phyloP scores from a whole-genome alignment of 2,113 vertebrate species.

The Mus musculus region DNA sequence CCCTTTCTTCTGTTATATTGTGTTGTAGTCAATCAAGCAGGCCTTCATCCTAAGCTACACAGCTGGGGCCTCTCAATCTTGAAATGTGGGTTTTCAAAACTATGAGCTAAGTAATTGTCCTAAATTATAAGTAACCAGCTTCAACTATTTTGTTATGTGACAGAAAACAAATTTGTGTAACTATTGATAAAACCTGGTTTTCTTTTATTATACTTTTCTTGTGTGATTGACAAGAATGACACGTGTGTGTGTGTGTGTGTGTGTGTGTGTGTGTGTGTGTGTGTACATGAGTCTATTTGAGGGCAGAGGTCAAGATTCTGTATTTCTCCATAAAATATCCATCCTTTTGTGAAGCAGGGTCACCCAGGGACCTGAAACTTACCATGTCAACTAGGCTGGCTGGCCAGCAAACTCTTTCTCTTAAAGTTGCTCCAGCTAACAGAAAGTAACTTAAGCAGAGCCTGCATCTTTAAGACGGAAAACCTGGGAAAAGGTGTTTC shows the following conservation, averaged over 20 bases:
- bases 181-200: background rate
- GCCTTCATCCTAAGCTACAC: background rate
- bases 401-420: background rate
- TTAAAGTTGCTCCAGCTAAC: background rate
- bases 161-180: background rate
- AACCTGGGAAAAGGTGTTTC: conserved; percentile 26
- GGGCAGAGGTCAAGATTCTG: background rate
- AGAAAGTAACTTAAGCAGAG: background rate
- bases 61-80: background rate
- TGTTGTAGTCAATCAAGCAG: background rate
- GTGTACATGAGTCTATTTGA: background rate
- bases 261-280: too few relatives aligned
- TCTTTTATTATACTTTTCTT: background rate
- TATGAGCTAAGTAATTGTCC: background rate
- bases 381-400: background rate
- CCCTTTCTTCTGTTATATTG: background rate
- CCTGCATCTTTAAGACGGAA: background rate
- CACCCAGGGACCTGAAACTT: background rate
- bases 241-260: background rate
- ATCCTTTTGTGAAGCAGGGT: background rate
- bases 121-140: background rate
- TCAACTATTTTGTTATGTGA: background rate
- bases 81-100: background rate
- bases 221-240: background rate
- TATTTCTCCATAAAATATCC: background rate